A percentile compares a stretch with the other conserved stretches of the same genome.
Evolutionary conservation across 2,888 invertebrate species (phyloP).

Genomic region (Corythucha ciliata): DNA sequence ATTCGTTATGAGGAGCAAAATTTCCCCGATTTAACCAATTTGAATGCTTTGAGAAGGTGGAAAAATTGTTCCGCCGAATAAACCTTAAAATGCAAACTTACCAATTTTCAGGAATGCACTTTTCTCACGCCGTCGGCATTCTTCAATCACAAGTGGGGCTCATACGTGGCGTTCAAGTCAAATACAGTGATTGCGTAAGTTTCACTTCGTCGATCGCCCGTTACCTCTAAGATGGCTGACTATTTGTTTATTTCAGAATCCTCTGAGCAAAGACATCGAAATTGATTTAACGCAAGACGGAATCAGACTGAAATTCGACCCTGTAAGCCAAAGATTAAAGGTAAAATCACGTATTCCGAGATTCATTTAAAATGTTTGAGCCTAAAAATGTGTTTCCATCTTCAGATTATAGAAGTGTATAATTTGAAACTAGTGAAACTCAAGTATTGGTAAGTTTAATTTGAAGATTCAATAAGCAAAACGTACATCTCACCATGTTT

Average conservation of each 20-base stretch:
- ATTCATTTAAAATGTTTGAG: background rate
- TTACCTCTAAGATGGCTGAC: background rate
- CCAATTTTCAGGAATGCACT: conserved; percentile 82
- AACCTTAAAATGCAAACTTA: conserved; percentile 37
- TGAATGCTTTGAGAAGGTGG: too few relatives aligned
- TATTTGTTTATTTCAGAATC: conserved; percentile 75
- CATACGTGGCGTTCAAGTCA: conserved; percentile 90
- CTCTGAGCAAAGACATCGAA: conserved; percentile 88
- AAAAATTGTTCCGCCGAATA: too few relatives aligned
- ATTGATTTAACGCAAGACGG: conserved; percentile 95
- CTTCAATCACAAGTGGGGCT: conserved; percentile 92
- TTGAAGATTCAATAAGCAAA: background rate
- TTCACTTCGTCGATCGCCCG: background rate
- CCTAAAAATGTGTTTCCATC: background rate
- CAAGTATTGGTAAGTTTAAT: conserved; percentile 76
- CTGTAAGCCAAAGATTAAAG: conserved; percentile 85
- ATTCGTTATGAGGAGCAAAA: too few relatives aligned
- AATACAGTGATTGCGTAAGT: conserved; percentile 87
- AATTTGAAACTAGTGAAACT: conserved; percentile 94
- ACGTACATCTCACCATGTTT: too few relatives aligned
- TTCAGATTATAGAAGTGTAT: conserved; percentile 86
- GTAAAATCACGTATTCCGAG: conserved; percentile 38
- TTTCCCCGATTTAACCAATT: too few relatives aligned
- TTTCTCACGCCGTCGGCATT: conserved; percentile 93
- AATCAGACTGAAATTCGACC: conserved; percentile 92